Evolutionary conservation across 1,140 invertebrate species (phyloP).

Genomic region (Listronotus oregonensis): DNA sequence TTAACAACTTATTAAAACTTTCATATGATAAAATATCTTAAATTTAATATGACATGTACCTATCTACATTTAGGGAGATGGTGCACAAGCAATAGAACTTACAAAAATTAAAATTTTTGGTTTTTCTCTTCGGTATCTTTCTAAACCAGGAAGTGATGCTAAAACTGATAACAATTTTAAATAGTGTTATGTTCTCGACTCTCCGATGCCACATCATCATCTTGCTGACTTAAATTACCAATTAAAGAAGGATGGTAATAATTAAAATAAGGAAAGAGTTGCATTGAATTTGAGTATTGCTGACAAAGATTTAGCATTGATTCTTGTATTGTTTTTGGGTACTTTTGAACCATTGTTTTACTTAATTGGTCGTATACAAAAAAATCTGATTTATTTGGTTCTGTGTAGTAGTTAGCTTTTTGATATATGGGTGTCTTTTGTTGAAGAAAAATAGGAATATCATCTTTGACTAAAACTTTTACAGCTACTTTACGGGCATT

Average conservation of each 20-base stretch:
- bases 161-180: background rate
- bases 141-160: conserved; percentile 5
- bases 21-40: no score
- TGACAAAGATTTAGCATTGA: conserved; percentile 55
- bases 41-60: no score
- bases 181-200: conserved; percentile 42
- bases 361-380: conserved; percentile 52
- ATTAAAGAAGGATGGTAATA: conserved; percentile 55
- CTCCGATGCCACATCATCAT: conserved; percentile 41
- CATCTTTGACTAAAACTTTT: conserved; percentile 86
- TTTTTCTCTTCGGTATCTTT: conserved; percentile 7
- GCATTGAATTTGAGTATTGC: conserved; percentile 54
- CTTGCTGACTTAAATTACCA: conserved; percentile 40
- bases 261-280: conserved; percentile 55
- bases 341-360: conserved; percentile 47
- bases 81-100: no score
- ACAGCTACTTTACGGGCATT: conserved; percentile 81
- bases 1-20: no score
- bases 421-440: conserved; percentile 47
- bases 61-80: no score
- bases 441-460: conserved; percentile 60
- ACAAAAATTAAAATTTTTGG: no score
- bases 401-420: conserved; percentile 42
- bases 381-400: conserved; percentile 45
- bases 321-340: conserved; percentile 52